Evolutionary conservation across 2,797 vertebrate species (phyloP), one percentile per base, ranked within the genome.

Genomic region (Vespertilio murinus): DNA sequence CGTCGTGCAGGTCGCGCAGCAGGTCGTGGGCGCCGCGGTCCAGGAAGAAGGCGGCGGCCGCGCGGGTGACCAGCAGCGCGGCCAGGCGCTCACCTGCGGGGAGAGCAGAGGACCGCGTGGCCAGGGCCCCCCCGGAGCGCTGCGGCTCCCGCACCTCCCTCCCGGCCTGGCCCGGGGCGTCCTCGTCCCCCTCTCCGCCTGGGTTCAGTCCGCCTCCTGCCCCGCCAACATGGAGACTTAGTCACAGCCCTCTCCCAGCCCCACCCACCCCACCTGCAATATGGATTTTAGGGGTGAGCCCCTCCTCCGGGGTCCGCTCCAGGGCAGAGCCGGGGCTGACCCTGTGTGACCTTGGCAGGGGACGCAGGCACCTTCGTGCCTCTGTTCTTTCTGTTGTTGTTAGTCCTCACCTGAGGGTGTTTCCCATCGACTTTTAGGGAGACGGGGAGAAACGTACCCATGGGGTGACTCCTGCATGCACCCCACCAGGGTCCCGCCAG

Each of bases 31-130:
- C 93, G 4, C 88, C 88, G 13, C 98, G 98, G 0, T 98, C 98
- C 18, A 98, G 97, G 61, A 98, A 98, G 94, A 99, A 99, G 96
- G 97, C 98, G 0, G 99, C 98, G 1, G 99, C 99, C 0, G 99
- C 99, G n/a, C 99, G 98, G 18, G 98, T 94, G 52, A 99, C 97
- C 35, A 99, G 96, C 71, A 99, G 97, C 65, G 97, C 91, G 5
- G 98, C 98, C 95, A 85, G 97, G 61, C 61, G 95, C 95, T 98
- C 98, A 49, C 97, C 97, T 97, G 77, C 6, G 56, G 77, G 59
- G 45, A 90, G n/a, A 90, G 65, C 54, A n/a, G 40, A 54, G 65
- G 47, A 42, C 47, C 18, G 9, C 10, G 7, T 8, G 69, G 23
- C 20, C 38, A 2, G 13, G 6, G 10, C 16, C 17, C 8, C 52